A percentile compares a stretch with the other conserved stretches of the same genome.
Evolutionary conservation across 2,888 invertebrate genomes (phyloP).

Genomic region (Mechanitis mazaeus): DNA sequence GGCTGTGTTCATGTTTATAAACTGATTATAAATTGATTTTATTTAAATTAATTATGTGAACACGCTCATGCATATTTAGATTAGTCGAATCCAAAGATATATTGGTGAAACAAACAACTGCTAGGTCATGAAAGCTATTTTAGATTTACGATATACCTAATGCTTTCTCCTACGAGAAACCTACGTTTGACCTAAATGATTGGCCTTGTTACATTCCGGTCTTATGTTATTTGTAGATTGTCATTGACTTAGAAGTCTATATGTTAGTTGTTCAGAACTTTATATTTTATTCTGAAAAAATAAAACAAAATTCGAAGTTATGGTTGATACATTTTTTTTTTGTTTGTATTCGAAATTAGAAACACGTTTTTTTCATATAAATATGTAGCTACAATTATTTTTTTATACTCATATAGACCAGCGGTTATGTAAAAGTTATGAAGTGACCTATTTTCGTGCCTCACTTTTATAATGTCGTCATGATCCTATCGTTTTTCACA

Average conservation of each 20-base stretch:
- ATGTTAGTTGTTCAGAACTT: conserved; percentile 24
- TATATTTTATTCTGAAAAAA: neutral
- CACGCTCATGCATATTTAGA: neutral
- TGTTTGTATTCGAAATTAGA: neutral
- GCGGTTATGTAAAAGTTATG: conserved; percentile 33
- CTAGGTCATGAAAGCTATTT: conserved; percentile 17
- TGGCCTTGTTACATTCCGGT: conserved; percentile 43
- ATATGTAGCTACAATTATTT: neutral
- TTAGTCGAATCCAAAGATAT: neutral
- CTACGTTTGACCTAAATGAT: conserved; percentile 37
- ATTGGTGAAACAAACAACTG: conserved; percentile 5
- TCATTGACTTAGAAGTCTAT: conserved; percentile 33
- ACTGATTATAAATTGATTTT: too few species aligned
- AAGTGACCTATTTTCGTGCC: conserved; percentile 56
- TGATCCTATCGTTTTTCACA: conserved; percentile 76
- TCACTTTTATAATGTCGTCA: conserved; percentile 68
- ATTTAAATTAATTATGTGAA: too few species aligned
- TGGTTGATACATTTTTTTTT: conserved; percentile 7
- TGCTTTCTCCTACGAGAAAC: conserved; percentile 17
- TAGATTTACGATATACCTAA: conserved; percentile 21
- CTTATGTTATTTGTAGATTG: conserved; percentile 33
- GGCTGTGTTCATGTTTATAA: too few species aligned
- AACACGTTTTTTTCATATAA: neutral
- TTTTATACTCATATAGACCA: conserved; percentile 12
- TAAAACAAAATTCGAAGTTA: conserved; percentile 12